Base-by-base conservation (phyloP, 2,797 vertebrate genomes). In the Falco concolor region DNA sequence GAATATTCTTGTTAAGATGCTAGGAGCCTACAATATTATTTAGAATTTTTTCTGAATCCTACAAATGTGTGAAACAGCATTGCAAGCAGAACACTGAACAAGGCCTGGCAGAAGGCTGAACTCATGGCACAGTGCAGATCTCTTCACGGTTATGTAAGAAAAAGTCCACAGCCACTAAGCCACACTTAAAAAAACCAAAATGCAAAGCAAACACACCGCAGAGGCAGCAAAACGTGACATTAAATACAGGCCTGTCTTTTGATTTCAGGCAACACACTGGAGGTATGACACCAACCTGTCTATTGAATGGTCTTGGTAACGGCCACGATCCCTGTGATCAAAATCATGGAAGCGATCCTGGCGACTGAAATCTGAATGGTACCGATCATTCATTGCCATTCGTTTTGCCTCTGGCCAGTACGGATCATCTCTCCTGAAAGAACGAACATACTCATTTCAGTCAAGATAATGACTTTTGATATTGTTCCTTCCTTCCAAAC, bases 291-390 rank as follows among this genome's bases (percentile, higher is more conserved):
- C 96, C 84, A 54, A 98, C 98, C 99, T 98, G 97, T 99, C 99
- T 64, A 98, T 95, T 3, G 98, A 94, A 84, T 99, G 98, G n/a
- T 99, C 99, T 47, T 99, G 98, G 90, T 98, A 99, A 38, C 99
- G 98, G 30, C 98, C 98, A 5, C 99, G 98, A 30, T 99, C 99
- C 89, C 99, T 96, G 95, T 99, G 99, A 84, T 99, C 99, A 3
- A 99, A 99, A 97, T 99, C 99, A 20, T 99, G 99, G 97, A 99
- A 99, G 28, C 99, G 98, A 8, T 99, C 99, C 94, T 98, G 98
- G 54, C 99, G 98, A 57, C 97, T 96, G 18, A 99, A 99, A 67
- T 99, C 99, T 1, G 99, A 99, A 93, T 98, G 98, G 49, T 99
- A 99, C 36, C 99, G 98, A 38, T 99, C 99, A 6, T 99, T 99